Evolutionary conservation across 2,113 vertebrate species (phyloP), one percentile per base, ranked within the genome.

Genomic region (Tursiops truncatus): DNA sequence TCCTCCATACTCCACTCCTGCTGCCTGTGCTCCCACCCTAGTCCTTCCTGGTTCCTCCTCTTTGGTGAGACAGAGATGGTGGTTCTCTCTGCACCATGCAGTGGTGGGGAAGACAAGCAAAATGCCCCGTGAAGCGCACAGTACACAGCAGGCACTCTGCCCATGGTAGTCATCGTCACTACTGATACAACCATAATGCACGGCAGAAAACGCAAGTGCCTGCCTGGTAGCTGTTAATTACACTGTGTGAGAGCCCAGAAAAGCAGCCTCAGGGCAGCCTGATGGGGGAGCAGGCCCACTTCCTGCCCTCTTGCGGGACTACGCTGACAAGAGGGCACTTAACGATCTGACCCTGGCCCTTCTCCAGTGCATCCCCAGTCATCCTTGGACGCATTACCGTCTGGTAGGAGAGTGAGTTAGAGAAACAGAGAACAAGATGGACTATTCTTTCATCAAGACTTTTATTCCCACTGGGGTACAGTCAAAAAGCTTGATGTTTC

Each of bases 401-500:
- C 62, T 65, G 50, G 67, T 33, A 60, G 58, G 26, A 93, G 67
- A 93, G 41, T 41, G 77, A 33, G 8, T 25, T 38, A 44, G 44
- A 93, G 67, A 86, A 95, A 80, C 1, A 63, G 38, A 38, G 67
- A 41, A 41, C 5, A 74, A 92, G 83, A 89, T 8, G 62, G 53
- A 81, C 41, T 33, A 62, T 70, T 81, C 36, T 81, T 95, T 47
- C 47, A 38, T 63, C 53, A 74, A 84, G 63, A 65, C 31, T 71
- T 85, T 91, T 81, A 41, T 17, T 87, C 26, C 60, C 74, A 56
- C 60, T 60, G 58, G 93, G 91, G 41, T 31, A 67, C 12, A 85
- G 53, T 84, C 41, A 86, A 85, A 76, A 91, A 95, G 62, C 86
- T 47, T 31, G 70, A 93, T 67, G 82, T n/a, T 95, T 93, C 89